Conservation (phyloP, 1,140 invertebrate genomes). For the Drosophila saltans region DNA sequence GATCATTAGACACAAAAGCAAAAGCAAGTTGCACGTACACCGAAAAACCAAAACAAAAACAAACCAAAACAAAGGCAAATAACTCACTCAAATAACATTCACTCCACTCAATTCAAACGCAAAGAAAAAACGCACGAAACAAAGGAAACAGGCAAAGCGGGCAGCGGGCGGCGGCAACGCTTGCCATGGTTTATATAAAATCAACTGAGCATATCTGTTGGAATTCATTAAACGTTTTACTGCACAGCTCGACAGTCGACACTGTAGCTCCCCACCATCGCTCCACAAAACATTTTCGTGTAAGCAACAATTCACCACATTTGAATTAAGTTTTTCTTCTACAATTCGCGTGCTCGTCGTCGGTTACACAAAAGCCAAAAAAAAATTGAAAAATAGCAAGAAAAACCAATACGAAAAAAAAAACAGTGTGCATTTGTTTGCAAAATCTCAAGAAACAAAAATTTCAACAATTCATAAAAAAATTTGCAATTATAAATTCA, state of each 20-base stretch:
- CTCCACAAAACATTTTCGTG: conserved; percentile 32
- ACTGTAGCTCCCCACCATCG: background rate
- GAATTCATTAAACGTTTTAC: conserved; percentile 83
- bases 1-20: conserved; percentile 11
- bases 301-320: conserved; percentile 46
- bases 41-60: conserved; percentile 16
- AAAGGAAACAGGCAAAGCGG: conserved; percentile 36
- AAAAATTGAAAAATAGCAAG: background rate
- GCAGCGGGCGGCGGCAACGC: conserved; percentile 29
- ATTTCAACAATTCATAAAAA: conserved; percentile 36
- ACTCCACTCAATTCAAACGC: conserved; percentile 59
- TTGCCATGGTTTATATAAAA: conserved; percentile 80
- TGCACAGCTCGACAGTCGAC: conserved; percentile 67
- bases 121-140: conserved; percentile 41
- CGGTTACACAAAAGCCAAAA: conserved; percentile 18
- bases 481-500: conserved; percentile 29
- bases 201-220: conserved; percentile 82
- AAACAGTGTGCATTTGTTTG: conserved; percentile 41
- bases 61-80: conserved; percentile 26
- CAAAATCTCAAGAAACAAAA: conserved; percentile 39
- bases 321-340: conserved; percentile 46
- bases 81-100: conserved; percentile 66
- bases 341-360: conserved; percentile 53
- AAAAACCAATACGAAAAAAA: conserved; percentile 13
- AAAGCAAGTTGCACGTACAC: conserved; percentile 56